Evolutionary conservation across 1,140 invertebrate species (phyloP), one percentile per base, ranked within the genome.

Genomic region (Drosophila orosa): DNA sequence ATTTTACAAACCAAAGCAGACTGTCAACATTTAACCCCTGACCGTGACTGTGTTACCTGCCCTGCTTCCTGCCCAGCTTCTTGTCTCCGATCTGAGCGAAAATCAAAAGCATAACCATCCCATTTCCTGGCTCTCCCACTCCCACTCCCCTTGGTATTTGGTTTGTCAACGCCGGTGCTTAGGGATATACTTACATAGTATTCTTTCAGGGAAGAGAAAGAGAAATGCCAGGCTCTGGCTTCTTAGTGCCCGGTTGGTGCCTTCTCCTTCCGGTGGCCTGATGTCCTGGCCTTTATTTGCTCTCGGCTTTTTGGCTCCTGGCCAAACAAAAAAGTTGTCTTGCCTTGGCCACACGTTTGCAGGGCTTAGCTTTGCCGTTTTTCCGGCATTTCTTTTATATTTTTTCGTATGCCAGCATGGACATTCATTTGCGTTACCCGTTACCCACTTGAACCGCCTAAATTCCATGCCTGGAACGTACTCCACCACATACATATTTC

Each of bases 401-500:
- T 25, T 50, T 27, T n/a, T 25, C 33, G 37, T 71, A 25, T 56
- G 35, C 74, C 44, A 57, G 63, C 77, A 47, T 35, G 77, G 37
- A 73, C 65, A 52, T 69, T 71, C 65, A 66, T 69, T 71, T 58
- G 50, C 33, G 65, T 48, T 56, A 31, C 67, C 50, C 50, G 40
- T 71, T 69, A 58, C 22, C 67, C 68, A 74, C 79, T 81, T 67
- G 75, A 82, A 78, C 68, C 62, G 76, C 58, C 67, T 39, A 78
- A 78, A 82, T 82, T 74, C 79, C 79, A 25, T 45, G 61, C 50
- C 31, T 12, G 44, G n/a, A 66, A 68, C 35, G 60, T 66, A 68
- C 65, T 67, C 59, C 60, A 42, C 55, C 56, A 61, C 79, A 73
- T 81, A 74, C 79, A 81, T 81, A 81, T 81, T 81, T 81, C 61